phyloP scores from a whole-genome alignment of 2,113 vertebrate species.

The Atlantisia rogersi region DNA sequence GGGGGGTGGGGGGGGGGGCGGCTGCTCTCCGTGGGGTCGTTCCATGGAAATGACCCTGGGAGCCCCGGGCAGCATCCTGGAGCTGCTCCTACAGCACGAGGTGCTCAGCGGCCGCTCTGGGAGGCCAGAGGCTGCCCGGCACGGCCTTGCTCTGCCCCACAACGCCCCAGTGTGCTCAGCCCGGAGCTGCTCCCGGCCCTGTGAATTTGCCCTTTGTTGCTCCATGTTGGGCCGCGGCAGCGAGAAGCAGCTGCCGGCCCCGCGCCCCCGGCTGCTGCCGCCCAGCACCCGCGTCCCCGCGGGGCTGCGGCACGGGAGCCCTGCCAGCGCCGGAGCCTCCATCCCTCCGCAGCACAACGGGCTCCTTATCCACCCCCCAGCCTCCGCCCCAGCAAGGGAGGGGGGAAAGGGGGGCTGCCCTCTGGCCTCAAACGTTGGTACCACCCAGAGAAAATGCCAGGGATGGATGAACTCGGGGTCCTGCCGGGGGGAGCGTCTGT shows the following conservation, averaged over 20 bases:
- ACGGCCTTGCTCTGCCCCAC: background rate
- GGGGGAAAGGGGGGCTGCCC: too few species aligned
- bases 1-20: background rate
- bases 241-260: background rate
- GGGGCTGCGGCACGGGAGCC: background rate
- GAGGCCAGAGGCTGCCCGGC: background rate
- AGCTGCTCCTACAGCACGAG: fast-evolving
- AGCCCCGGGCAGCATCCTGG: background rate
- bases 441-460: background rate
- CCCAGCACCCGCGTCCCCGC: background rate
- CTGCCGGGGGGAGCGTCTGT: fast-evolving
- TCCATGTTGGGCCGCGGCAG: background rate
- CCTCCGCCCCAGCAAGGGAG: fast-evolving
- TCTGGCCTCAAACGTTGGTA: fast-evolving
- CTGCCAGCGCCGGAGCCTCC: background rate
- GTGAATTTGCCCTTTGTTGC: constrained; percentile 28
- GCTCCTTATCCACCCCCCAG: background rate
- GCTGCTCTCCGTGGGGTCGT: fast-evolving
- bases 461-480: background rate
- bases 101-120: fast-evolving
- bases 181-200: background rate
- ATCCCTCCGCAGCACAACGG: background rate
- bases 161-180: background rate
- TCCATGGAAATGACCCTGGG: fast-evolving
- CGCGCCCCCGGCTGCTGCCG: background rate